Conservation (phyloP, 2,113 vertebrate genomes). For the Bujurquina vittata region DNA sequence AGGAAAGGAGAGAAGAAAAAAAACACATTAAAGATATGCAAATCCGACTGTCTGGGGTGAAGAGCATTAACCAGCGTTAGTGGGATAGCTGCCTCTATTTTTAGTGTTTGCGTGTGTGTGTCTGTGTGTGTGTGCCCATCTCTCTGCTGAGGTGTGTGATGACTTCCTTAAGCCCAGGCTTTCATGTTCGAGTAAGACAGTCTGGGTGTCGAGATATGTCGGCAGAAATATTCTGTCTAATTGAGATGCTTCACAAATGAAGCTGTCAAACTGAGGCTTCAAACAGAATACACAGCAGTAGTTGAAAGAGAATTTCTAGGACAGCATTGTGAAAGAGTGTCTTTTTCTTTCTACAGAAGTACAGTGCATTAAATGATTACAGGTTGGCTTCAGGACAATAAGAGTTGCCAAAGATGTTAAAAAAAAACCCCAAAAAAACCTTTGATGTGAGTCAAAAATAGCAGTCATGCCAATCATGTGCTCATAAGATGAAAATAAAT, state of each 20-base stretch:
- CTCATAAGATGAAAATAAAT: slow-evolving; percentile 11
- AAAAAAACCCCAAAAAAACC: slow-evolving; percentile 14
- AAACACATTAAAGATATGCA: slow-evolving; percentile 81
- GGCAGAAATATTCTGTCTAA: slow-evolving; percentile 78
- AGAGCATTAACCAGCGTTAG: slow-evolving; percentile 77
- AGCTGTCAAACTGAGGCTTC: slow-evolving; percentile 71
- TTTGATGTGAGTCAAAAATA: slow-evolving; percentile 37
- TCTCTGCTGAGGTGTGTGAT: slow-evolving; percentile 77
- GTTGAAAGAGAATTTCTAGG: slow-evolving; percentile 72
- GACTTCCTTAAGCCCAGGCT: slow-evolving; percentile 80
- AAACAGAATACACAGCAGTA: slow-evolving; percentile 70
- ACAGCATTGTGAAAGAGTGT: slow-evolving; percentile 48
- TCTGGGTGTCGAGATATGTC: slow-evolving; percentile 73
- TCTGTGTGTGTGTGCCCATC: slow-evolving; percentile 37
- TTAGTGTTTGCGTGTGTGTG: slow-evolving; percentile 59
- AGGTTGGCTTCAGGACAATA: slow-evolving; percentile 55
- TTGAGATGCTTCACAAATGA: slow-evolving; percentile 80
- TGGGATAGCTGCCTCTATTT: slow-evolving; percentile 79
- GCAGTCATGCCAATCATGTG: slow-evolving; percentile 25
- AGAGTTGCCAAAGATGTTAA: slow-evolving; percentile 39
- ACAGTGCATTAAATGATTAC: slow-evolving; percentile 56
- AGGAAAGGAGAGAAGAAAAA: slow-evolving; percentile 39
- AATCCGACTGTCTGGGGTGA: slow-evolving; percentile 79
- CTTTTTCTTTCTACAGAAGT: slow-evolving; percentile 32
- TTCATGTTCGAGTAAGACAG: slow-evolving; percentile 77